Percentiles rank a stretch among this genome's conserved stretches.
Evolutionary conservation across 2,888 invertebrate species (phyloP).

Genomic region (Drosophila neonasuta): DNA sequence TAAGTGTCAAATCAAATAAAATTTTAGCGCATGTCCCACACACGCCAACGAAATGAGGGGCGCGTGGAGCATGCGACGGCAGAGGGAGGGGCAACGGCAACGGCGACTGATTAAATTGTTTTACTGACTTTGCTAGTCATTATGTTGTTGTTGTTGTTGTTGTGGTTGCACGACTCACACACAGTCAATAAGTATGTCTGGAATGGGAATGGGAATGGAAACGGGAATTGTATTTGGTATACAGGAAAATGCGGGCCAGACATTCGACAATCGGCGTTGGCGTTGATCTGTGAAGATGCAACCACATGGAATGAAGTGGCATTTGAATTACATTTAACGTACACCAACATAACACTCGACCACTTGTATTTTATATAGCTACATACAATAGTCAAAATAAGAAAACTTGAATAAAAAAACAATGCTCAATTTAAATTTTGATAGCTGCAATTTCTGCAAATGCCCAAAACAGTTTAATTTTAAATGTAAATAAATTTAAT

Average conservation of each 20-base stretch:
- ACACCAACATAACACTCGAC: background rate
- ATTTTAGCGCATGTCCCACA: conserved; percentile 74
- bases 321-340: conserved; percentile 6
- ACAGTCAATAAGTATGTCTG: conserved; percentile 31
- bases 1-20: conserved; percentile 75
- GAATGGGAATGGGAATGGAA: conserved; percentile 18
- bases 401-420: background rate
- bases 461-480: no score
- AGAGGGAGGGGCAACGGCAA: conserved; percentile 9
- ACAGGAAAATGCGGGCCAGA: conserved; percentile 49
- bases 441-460: no score
- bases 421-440: background rate
- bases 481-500: no score
- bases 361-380: background rate
- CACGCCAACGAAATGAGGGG: conserved; percentile 57
- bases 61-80: conserved; percentile 28
- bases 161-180: conserved; percentile 33
- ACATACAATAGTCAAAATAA: background rate
- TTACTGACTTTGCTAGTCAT: conserved; percentile 57
- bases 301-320: conserved; percentile 37
- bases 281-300: conserved; percentile 47
- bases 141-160: conserved; percentile 40
- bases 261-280: conserved; percentile 47
- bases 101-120: conserved; percentile 58
- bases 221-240: conserved; percentile 33